Evolutionary conservation across 2,888 invertebrate genomes (phyloP).

Genomic region (Orthosia gracilis): DNA sequence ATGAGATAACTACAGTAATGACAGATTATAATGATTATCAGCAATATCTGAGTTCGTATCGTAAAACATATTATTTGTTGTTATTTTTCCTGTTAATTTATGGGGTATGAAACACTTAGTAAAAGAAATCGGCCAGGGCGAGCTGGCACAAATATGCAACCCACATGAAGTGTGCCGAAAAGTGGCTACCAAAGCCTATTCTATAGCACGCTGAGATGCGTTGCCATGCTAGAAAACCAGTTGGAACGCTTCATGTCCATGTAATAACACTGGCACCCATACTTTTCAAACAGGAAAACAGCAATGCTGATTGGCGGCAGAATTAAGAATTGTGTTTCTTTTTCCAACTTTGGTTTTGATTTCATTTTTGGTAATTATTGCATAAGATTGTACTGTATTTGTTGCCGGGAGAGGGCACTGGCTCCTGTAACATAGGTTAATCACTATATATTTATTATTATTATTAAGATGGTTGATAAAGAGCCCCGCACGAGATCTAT

Average conservation of each 20-base stretch:
- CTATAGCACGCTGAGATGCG: neutral
- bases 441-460: too few species aligned
- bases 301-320: neutral
- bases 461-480: too few species aligned
- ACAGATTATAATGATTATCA: slow-evolving; percentile 20
- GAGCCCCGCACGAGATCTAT: too few species aligned
- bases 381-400: too few species aligned
- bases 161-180: neutral
- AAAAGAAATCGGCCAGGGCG: too few species aligned
- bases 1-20: slow-evolving; percentile 17
- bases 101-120: neutral
- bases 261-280: neutral
- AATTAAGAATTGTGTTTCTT: neutral
- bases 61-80: neutral
- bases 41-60: neutral
- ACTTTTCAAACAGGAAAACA: neutral
- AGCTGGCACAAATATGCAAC: too few species aligned
- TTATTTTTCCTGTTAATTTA: slow-evolving; percentile 14
- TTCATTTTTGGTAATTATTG: too few species aligned
- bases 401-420: too few species aligned
- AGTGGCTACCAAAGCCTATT: too few species aligned
- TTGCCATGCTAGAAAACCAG: neutral
- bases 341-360: too few species aligned
- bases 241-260: neutral
- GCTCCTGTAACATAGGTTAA: too few species aligned